phyloP scores from a whole-genome alignment of 1,140 invertebrate species.

The Atta cephalotes region DNA sequence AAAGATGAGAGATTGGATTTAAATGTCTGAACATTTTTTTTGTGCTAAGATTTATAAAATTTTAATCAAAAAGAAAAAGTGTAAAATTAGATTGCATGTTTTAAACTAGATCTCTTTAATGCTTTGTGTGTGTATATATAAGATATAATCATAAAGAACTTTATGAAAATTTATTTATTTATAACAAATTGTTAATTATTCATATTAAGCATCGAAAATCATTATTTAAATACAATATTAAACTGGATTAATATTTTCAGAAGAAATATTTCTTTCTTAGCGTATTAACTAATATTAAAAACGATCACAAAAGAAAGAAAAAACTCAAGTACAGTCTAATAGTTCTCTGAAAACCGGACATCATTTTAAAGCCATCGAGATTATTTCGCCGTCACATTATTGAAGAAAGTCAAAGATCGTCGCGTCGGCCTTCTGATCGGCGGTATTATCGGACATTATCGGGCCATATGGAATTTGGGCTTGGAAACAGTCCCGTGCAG shows the following conservation, averaged over 20 bases:
- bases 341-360: background rate
- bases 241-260: slow-evolving; percentile 1
- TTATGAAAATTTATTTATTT: background rate
- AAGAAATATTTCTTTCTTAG: background rate
- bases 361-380: background rate
- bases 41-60: slow-evolving; percentile 9
- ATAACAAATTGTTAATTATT: background rate
- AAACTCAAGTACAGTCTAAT: background rate
- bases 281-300: background rate
- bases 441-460: slow-evolving; percentile 83
- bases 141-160: background rate
- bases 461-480: slow-evolving; percentile 85
- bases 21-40: background rate
- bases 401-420: slow-evolving; percentile 43
- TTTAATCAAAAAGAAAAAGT: background rate
- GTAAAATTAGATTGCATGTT: background rate
- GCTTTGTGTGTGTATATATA: too few relatives aligned
- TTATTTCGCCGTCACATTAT: slow-evolving; percentile 28
- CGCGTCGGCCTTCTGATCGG: slow-evolving; percentile 33
- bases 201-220: background rate
- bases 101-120: background rate
- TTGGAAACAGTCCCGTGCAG: slow-evolving; percentile 84
- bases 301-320: background rate
- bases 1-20: slow-evolving; percentile 13
- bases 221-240: background rate